These are phyloP conservation scores for Polylopha cassiicola DNA, from an alignment of 2,888 invertebrate genomes.

Conservation along the genomic window DNA sequence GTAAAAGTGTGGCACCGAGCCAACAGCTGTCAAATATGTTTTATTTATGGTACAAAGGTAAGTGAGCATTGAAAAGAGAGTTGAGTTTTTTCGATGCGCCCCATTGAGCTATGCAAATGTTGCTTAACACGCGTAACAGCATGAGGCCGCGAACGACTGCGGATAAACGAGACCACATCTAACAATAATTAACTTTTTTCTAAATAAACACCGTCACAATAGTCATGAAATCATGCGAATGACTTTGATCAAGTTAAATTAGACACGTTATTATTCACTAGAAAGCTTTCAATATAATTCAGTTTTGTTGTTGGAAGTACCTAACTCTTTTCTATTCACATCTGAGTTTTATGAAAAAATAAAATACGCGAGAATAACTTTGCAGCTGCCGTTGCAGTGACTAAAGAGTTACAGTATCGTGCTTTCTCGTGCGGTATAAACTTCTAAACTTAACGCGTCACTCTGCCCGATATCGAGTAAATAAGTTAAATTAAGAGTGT, in stretches of 20 bases:
- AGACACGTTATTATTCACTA: background rate
- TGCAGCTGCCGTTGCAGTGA: too few relatives aligned
- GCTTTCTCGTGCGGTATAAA: too few relatives aligned
- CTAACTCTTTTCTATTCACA: too few relatives aligned
- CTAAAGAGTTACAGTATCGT: too few relatives aligned
- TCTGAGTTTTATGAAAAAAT: too few relatives aligned
- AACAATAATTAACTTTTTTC: slow-evolving; percentile 44
- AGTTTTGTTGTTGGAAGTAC: too few relatives aligned
- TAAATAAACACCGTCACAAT: slow-evolving; percentile 9
- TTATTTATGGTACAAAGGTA: slow-evolving; percentile 51
- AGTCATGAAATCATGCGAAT: slow-evolving; percentile 8
- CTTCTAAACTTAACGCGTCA: too few relatives aligned
- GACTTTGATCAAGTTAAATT: background rate
- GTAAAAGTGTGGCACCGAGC: slow-evolving; percentile 67
- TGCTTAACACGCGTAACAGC: slow-evolving; percentile 49
- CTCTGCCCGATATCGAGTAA: too few relatives aligned
- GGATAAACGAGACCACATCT: slow-evolving; percentile 51
- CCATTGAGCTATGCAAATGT: slow-evolving; percentile 56
- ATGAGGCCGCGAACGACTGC: slow-evolving; percentile 45
- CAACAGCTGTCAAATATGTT: slow-evolving; percentile 48
- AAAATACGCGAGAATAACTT: too few relatives aligned
- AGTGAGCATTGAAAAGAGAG: slow-evolving; percentile 50
- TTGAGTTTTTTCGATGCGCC: slow-evolving; percentile 38
- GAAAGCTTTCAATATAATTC: too few relatives aligned
- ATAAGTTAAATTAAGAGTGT: too few relatives aligned